Conservation (phyloP, 2,797 vertebrate species). For the Ceryle rudis region DNA sequence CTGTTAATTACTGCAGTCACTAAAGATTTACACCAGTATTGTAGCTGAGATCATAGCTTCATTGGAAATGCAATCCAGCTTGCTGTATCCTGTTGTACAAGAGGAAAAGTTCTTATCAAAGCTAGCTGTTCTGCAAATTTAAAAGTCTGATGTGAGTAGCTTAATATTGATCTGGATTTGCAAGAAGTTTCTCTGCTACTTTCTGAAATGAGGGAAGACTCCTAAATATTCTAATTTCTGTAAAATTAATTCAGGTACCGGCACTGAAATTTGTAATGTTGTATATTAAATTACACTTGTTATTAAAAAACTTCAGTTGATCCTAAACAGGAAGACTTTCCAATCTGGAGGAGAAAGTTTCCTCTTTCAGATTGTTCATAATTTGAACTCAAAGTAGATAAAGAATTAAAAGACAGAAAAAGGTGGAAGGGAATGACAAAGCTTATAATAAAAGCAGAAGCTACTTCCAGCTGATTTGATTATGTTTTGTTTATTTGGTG, state of each 20-base stretch:
- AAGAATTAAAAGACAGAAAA: background rate
- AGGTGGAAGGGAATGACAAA: background rate
- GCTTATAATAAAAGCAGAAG: background rate
- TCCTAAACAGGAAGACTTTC: background rate
- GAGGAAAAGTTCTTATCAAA: background rate
- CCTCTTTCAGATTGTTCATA: background rate
- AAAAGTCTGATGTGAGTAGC: background rate
- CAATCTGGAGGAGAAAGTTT: background rate
- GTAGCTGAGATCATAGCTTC: background rate
- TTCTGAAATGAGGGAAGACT: background rate
- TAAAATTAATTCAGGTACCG: background rate
- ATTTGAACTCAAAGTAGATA: background rate
- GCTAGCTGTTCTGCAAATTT: background rate
- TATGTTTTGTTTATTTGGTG: background rate
- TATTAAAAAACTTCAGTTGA: background rate
- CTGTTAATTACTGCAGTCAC: background rate
- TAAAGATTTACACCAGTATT: background rate
- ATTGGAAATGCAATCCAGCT: background rate
- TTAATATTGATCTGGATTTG: background rate
- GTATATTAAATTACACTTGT: background rate
- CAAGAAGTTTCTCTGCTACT: background rate
- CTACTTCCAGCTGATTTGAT: background rate
- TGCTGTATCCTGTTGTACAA: background rate
- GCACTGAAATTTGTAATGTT: background rate
- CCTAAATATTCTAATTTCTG: background rate